Evolutionary conservation across 2,113 vertebrate genomes (phyloP).

Genomic region (Pachyramphus minor): DNA sequence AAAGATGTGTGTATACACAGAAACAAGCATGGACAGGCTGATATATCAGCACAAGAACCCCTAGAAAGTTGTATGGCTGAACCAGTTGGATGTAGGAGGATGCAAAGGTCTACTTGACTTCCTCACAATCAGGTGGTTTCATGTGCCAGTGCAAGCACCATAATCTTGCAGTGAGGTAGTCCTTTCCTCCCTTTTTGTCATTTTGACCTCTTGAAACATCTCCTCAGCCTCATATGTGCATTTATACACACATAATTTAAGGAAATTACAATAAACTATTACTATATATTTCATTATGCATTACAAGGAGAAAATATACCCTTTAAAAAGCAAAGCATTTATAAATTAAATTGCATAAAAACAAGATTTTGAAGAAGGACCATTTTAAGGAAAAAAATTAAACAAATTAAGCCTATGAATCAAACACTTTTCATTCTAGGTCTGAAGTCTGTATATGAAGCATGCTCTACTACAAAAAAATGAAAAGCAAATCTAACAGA

Average conservation of each 20-base stretch:
- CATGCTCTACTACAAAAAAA: not conserved
- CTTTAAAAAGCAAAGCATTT: not conserved
- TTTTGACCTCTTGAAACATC: not conserved
- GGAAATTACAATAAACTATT: not conserved
- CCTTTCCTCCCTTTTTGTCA: not conserved
- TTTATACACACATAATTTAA: not conserved
- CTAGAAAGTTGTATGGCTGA: not conserved
- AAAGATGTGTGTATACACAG: fast-evolving
- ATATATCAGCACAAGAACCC: not conserved
- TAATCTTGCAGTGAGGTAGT: not conserved
- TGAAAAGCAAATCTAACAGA: not conserved
- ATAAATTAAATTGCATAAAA: not conserved
- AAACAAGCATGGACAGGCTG: not conserved
- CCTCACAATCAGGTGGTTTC: not conserved
- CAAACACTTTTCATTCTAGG: not conserved
- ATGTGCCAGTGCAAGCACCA: not conserved
- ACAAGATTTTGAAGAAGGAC: not conserved
- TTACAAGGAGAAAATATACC: not conserved
- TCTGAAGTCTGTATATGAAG: not conserved
- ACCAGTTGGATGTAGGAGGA: not conserved
- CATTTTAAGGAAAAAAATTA: not conserved
- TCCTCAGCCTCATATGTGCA: not conserved
- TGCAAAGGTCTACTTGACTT: not conserved
- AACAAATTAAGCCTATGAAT: not conserved
- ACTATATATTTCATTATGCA: not conserved